Base-by-base conservation (phyloP, 2,888 invertebrate genomes). In the Xestia xanthographa region DNA sequence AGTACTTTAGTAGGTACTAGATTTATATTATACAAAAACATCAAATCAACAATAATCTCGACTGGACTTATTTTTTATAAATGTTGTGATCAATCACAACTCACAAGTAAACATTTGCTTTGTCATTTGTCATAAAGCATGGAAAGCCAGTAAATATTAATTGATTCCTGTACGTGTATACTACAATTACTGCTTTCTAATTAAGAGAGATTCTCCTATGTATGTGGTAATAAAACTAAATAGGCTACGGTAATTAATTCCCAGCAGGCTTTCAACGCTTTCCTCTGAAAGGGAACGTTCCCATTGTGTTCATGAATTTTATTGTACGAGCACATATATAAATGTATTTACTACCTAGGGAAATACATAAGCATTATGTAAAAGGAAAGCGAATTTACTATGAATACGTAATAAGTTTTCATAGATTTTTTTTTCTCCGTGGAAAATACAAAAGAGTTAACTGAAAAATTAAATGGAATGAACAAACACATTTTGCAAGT, bases 191-290 rank as follows among this genome's bases (percentile, higher is more conserved):
- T 12, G 75, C 8, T 72, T 72, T 85, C 79, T 86, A 72, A 80
- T 80, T 76, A 86, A 60, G 53, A 66, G 72, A 74, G 70, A 73
- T 65, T 77, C 84, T 60, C 45, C 14, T 63, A 80, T 70, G 29
- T 73, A 76, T 62, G 60, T 70, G 68, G 62, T 66, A 65, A 75
- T 79, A 75, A 80, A 80, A 84, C 76, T 75, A 81, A 77, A 75
- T 81, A 86, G 80, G 80, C 67, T 86, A 84, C 78, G 72, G 58
- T 79, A 86, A 84, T 86, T 80, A 84, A 85, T 81, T 79, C 72
- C 53, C 69, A 62, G 65, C 69, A 69, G 76, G 74, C 84, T 80
- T 75, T 71, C 62, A 78, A 62, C 53, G 43, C 65, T 74, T 69
- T 79, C 60, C 72, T 72, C 67, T 80, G 67, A 84, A 85, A 84